Evolutionary conservation across 2,797 vertebrate genomes (phyloP), one percentile per base, ranked within the genome.

Genomic region (Labroides dimidiatus): DNA sequence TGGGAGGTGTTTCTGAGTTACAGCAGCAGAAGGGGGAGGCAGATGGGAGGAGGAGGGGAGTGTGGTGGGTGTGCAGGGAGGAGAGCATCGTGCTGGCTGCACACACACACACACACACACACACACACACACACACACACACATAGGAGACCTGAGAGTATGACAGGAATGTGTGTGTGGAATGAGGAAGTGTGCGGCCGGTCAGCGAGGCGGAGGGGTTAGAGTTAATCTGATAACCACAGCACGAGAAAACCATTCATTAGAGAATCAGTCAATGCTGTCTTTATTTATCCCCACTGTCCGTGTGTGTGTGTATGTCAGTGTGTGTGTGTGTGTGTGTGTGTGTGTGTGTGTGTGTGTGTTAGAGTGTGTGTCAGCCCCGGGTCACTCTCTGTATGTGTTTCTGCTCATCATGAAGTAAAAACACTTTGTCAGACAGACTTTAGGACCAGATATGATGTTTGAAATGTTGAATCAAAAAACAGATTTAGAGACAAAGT

Each of bases 161-260:
- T 65, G 23, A 76, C 33, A 69, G 91, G 90, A 91, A 92, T 91
- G 87, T 72, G 75, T 41, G 50, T 45, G 50, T 49, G 89, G 86
- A 91, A 91, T 89, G 89, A 82, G 87, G 87, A 88, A 88, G 81
- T 66, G 54, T 53, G 69, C 55, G 23, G 74, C 53, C 37, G 49
- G 23, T 55, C 41, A 13, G 61, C 14, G n/a, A 10, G 68, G 58
- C 58, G 74, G 58, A 52, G 43, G 69, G 63, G 76, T 68, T 64
- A 6, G 37, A 78, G 57, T 80, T 72, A 72, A 89, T 77, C 60
- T 81, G 72, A 85, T 86, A n/a, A 86, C 27, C 33, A 0, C 70
- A 79, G 53, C 83, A 81, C 48, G 62, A 61, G 78, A 30, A 72
- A 73, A 70, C 74, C 43, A 77, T 78, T 81, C 71, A 80, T 66